Evolutionary conservation across 2,888 invertebrate genomes (phyloP).

Genomic region (Anorthoa munda): DNA sequence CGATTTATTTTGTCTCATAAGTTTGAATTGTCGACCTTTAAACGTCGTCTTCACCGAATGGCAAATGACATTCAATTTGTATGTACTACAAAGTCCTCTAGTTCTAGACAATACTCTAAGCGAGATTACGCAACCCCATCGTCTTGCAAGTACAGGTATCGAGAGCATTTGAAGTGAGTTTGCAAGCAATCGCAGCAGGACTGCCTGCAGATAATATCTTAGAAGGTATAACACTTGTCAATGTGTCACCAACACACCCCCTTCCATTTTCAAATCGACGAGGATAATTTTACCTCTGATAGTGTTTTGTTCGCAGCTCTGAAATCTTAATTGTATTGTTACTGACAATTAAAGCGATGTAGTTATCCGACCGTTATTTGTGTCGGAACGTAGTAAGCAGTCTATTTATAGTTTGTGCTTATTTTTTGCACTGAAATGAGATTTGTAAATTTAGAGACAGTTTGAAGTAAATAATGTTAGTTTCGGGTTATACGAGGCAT

Average conservation of each 20-base stretch:
- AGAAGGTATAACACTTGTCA: slow-evolving; percentile 66
- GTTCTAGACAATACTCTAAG: slow-evolving; percentile 36
- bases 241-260: slow-evolving; percentile 63
- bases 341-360: slow-evolving; percentile 34
- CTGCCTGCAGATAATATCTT: slow-evolving; percentile 62
- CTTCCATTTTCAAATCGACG: slow-evolving; percentile 53
- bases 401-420: not conserved
- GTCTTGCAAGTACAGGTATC: slow-evolving; percentile 43
- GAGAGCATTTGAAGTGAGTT: slow-evolving; percentile 51
- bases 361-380: not conserved
- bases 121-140: slow-evolving; percentile 47
- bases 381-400: not conserved
- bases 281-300: slow-evolving; percentile 44
- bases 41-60: not conserved
- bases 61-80: slow-evolving; percentile 32
- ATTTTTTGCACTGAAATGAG: not conserved
- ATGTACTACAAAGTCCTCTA: slow-evolving; percentile 16
- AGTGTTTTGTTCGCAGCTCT: slow-evolving; percentile 48
- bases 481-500: slow-evolving; percentile 8
- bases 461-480: slow-evolving; percentile 12
- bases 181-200: slow-evolving; percentile 67
- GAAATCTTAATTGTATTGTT: slow-evolving; percentile 59
- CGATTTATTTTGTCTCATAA: not conserved
- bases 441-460: not conserved
- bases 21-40: not conserved